These are phyloP conservation scores for Actinopyga echinites DNA, from an alignment of 53 echinoderm and acorn worm species.

Conservation along the genomic window DNA sequence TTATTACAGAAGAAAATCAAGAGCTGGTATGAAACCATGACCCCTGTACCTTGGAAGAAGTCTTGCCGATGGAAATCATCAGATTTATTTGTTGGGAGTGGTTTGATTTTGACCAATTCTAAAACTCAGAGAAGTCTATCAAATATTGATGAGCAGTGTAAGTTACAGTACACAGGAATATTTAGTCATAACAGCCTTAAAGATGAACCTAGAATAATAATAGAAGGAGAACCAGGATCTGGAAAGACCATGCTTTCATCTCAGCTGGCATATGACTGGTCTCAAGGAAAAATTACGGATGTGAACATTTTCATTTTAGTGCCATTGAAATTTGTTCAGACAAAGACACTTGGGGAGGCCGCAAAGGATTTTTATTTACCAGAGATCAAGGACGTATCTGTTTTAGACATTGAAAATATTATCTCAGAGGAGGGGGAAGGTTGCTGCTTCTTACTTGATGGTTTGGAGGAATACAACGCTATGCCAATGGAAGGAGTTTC, in stretches of 20 bases:
- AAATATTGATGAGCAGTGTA: background rate
- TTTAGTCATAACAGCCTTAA: too few species aligned
- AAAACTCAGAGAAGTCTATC: background rate
- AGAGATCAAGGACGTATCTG: background rate
- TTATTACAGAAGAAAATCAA: too few species aligned
- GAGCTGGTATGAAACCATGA: too few species aligned
- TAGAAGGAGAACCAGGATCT: slow-evolving; percentile 16
- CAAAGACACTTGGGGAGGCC: background rate
- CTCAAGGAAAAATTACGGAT: background rate
- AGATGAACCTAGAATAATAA: background rate
- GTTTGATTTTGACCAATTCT: too few species aligned
- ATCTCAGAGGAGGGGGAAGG: background rate
- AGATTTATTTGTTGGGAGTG: background rate
- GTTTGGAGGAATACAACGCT: slow-evolving; percentile 4
- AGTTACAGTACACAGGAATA: background rate
- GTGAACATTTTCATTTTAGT: background rate
- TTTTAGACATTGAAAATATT: background rate
- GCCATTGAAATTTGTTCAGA: background rate
- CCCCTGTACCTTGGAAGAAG: too few species aligned
- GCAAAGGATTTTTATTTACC: background rate
- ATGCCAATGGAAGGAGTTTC: background rate
- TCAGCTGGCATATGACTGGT: background rate
- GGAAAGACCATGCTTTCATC: background rate
- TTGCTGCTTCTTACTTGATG: background rate
- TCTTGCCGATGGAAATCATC: background rate